Conservation (phyloP, 1,140 invertebrate genomes). For the Archivesica marissinica region DNA sequence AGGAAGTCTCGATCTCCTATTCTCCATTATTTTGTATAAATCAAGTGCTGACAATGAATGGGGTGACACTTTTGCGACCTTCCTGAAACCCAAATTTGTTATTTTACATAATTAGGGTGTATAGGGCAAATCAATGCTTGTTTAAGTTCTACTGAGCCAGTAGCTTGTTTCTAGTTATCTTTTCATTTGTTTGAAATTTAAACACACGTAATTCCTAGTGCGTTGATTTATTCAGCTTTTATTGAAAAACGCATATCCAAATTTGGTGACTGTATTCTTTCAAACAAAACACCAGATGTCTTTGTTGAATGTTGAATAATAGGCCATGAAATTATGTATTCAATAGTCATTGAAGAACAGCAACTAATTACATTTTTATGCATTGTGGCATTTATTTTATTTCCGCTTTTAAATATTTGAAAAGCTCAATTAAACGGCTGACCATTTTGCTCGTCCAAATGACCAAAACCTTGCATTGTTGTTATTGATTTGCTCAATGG, state of each 20-base stretch:
- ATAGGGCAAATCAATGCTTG: constrained; percentile 45
- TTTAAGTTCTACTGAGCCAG: constrained; percentile 38
- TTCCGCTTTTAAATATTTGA: too few species aligned
- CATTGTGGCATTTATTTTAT: constrained; percentile 7
- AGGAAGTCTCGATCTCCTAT: constrained; percentile 52
- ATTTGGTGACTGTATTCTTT: constrained; percentile 36
- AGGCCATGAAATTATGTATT: constrained; percentile 46
- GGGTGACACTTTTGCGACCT: constrained; percentile 60
- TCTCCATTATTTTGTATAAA: constrained; percentile 63
- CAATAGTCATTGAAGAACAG: neutral
- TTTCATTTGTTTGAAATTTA: constrained; percentile 62
- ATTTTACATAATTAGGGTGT: constrained; percentile 66
- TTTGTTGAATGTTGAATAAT: constrained; percentile 46
- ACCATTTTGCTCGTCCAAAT: too few species aligned
- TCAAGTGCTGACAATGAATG: constrained; percentile 58
- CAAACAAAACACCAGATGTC: constrained; percentile 52
- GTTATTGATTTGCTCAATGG: too few species aligned
- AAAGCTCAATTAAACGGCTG: constrained; percentile 7
- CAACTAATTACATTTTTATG: constrained; percentile 51
- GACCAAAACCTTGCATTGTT: too few species aligned
- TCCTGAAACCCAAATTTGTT: constrained; percentile 60
- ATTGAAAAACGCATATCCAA: constrained; percentile 58
- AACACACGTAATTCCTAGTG: constrained; percentile 57
- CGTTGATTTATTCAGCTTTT: constrained; percentile 54
- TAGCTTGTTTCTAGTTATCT: constrained; percentile 44